Conservation (phyloP, 1,140 invertebrate genomes). For the Dendroctonus valens region DNA sequence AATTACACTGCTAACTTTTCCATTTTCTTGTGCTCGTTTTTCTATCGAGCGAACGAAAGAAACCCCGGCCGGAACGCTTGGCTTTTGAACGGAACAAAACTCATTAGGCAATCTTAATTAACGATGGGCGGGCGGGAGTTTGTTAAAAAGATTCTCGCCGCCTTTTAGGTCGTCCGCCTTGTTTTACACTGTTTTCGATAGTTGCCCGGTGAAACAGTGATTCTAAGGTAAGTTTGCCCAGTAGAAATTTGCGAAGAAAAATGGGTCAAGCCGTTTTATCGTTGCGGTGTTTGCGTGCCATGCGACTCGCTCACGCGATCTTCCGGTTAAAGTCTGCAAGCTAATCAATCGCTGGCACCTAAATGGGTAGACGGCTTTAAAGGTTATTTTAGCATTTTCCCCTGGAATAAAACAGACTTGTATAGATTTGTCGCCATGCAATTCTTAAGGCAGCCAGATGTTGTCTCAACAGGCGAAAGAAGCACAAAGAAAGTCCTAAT, state of each 20-base stretch:
- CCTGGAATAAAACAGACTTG: neutral
- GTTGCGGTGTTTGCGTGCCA: neutral
- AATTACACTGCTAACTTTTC: neutral
- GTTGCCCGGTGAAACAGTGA: too few species aligned
- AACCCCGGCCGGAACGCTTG: conserved; percentile 2
- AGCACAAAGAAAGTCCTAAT: too few species aligned
- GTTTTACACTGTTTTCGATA: neutral
- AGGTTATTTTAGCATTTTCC: too few species aligned
- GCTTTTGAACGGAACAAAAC: conserved; percentile 11
- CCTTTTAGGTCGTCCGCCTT: neutral
- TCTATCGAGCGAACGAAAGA: neutral
- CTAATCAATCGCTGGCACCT: neutral
- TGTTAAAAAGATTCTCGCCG: conserved; percentile 3
- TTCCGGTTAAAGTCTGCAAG: neutral
- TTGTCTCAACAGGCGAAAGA: too few species aligned
- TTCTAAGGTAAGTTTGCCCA: too few species aligned
- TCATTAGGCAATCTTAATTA: conserved; percentile 11
- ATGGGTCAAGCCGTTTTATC: neutral
- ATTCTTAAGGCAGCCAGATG: too few species aligned
- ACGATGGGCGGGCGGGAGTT: neutral
- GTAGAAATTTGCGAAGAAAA: neutral
- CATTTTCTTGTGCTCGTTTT: neutral
- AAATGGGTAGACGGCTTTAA: neutral
- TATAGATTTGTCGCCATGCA: too few species aligned
- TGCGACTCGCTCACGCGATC: neutral